These are phyloP conservation scores for Nezara viridula DNA, from an alignment of 2,888 invertebrate species.

Conservation along the genomic window DNA sequence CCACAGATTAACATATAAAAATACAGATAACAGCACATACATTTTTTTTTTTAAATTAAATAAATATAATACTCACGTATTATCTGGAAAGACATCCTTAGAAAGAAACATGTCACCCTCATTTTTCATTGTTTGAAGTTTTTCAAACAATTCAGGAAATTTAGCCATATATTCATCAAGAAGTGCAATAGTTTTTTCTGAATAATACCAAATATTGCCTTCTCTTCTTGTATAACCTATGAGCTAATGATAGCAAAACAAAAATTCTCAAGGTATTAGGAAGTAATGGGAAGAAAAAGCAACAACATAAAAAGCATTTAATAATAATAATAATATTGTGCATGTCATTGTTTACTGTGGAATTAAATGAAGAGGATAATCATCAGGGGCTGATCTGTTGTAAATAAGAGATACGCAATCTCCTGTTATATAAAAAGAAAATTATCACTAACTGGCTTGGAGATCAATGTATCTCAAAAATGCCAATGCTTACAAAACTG, in stretches of 20 bases:
- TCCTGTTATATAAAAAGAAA: no score
- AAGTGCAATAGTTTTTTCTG: constrained; percentile 79
- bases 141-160: constrained; percentile 83
- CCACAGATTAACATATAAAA: neutral
- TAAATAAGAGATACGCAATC: neutral
- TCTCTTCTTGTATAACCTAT: constrained; percentile 86
- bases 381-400: neutral
- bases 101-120: constrained; percentile 67
- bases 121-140: constrained; percentile 70
- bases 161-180: constrained; percentile 79
- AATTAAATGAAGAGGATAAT: neutral
- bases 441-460: no score
- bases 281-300: constrained; percentile 24
- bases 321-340: constrained; percentile 45
- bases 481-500: no score
- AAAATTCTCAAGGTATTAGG: constrained; percentile 55
- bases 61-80: constrained; percentile 70
- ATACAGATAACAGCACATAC: neutral
- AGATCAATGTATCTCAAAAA: no score
- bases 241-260: constrained; percentile 70
- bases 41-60: neutral
- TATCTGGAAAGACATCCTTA: constrained; percentile 77
- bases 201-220: constrained; percentile 85
- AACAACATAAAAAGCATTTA: constrained; percentile 42
- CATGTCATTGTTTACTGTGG: neutral